Percentiles rank a stretch among this genome's conserved stretches.
Evolutionary conservation across 2,797 vertebrate species (phyloP).

Genomic region (Leucoraja ocellata): DNA sequence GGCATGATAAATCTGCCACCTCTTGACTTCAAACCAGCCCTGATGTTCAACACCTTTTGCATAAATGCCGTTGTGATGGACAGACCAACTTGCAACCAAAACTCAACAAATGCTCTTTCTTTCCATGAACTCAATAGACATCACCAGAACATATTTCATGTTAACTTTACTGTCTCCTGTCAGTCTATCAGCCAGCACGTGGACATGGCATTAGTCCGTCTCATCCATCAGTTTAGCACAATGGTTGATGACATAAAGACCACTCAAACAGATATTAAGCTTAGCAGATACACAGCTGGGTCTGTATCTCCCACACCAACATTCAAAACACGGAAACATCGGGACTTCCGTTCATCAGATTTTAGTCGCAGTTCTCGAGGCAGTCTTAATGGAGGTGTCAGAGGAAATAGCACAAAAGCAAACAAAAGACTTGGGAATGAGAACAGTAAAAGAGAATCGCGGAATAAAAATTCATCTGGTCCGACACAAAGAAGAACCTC

Average conservation of each 20-base stretch:
- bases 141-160: constrained; percentile 92
- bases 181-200: constrained; percentile 96
- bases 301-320: constrained; percentile 91
- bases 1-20: constrained; percentile 81
- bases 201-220: constrained; percentile 94
- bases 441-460: constrained; percentile 70
- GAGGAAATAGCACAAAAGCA: constrained; percentile 73
- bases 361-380: constrained; percentile 93
- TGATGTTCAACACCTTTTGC: constrained; percentile 94
- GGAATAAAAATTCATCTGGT: constrained; percentile 78
- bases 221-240: constrained; percentile 97
- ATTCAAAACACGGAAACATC: constrained; percentile 83
- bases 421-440: constrained; percentile 67
- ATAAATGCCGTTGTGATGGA: constrained; percentile 92
- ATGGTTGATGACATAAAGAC: constrained; percentile 98
- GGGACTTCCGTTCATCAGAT: constrained; percentile 86
- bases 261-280: constrained; percentile 94
- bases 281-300: constrained; percentile 92
- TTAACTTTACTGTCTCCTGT: constrained; percentile 91
- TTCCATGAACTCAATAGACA: constrained; percentile 93
- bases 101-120: constrained; percentile 70
- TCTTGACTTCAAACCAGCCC: constrained; percentile 88
- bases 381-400: constrained; percentile 77
- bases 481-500: constrained; percentile 88
- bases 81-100: constrained; percentile 77